A percentile compares a stretch with the other conserved stretches of the same genome.
Evolutionary conservation across 2,888 invertebrate species (phyloP).

Genomic region (Pyrrhosoma nymphula): DNA sequence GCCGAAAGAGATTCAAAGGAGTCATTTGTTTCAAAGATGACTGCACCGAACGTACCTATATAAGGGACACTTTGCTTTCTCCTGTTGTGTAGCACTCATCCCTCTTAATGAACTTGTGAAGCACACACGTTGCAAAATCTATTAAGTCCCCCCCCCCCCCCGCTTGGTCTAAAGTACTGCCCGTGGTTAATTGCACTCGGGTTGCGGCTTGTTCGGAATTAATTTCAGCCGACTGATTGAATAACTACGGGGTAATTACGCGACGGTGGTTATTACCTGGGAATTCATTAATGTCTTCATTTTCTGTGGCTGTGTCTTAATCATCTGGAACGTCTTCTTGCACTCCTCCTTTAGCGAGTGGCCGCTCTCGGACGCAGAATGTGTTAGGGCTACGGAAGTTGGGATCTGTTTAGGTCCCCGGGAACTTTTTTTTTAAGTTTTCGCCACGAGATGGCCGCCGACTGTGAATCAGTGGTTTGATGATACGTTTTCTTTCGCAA

Average conservation of each 20-base stretch:
- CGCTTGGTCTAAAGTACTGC: background rate
- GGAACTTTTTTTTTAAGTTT: background rate
- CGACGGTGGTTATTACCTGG: background rate
- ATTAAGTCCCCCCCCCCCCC: background rate
- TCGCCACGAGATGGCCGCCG: too few relatives aligned
- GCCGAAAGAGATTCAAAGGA: slow-evolving; percentile 1
- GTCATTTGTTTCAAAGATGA: slow-evolving; percentile 2
- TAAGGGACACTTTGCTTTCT: background rate
- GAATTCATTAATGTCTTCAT: slow-evolving; percentile 3
- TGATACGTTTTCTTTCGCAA: background rate
- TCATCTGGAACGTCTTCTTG: background rate
- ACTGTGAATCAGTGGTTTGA: background rate
- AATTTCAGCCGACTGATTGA: slow-evolving; percentile 5
- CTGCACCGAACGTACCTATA: background rate
- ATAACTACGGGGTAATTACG: slow-evolving; percentile 20
- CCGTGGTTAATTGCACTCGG: background rate
- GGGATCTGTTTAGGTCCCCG: background rate
- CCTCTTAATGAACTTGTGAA: background rate
- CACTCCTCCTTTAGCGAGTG: background rate
- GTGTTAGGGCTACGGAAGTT: background rate
- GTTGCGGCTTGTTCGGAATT: background rate
- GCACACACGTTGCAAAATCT: background rate
- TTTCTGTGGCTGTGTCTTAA: background rate
- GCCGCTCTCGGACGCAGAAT: background rate
- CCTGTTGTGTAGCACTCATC: background rate